A percentile compares a stretch with the other conserved stretches of the same genome.
phyloP scores from a whole-genome alignment of 2,113 vertebrate species.

The Gopherus flavomarginatus region DNA sequence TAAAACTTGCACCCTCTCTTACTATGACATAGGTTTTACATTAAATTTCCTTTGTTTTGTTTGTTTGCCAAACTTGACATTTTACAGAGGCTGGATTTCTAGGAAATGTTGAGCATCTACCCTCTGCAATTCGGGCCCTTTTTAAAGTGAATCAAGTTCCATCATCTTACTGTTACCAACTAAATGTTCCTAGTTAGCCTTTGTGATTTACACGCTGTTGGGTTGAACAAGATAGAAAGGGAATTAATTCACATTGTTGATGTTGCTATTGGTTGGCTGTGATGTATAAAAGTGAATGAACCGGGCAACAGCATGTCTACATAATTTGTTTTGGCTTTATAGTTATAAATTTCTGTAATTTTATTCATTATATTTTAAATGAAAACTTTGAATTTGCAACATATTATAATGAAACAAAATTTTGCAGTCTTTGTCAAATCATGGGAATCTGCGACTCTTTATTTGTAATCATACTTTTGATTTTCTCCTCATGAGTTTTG shows the following conservation, averaged over 20 bases:
- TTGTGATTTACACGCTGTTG: not conserved
- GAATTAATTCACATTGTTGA: not conserved
- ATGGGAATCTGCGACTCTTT: not conserved
- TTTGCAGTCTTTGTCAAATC: not conserved
- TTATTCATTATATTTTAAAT: not conserved
- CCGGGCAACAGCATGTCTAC: not conserved
- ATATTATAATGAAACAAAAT: not conserved
- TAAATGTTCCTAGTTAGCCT: not conserved
- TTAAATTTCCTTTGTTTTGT: not conserved
- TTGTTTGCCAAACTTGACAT: not conserved
- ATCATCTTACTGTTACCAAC: not conserved
- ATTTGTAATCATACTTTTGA: not conserved
- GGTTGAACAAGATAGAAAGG: not conserved
- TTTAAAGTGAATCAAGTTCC: not conserved
- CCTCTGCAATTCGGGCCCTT: not conserved
- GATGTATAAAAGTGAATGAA: not conserved
- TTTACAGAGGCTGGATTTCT: not conserved
- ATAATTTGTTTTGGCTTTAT: not conserved
- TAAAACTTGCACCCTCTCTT: not conserved
- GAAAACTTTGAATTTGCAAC: not conserved
- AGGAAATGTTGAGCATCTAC: not conserved
- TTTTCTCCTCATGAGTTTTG: not conserved
- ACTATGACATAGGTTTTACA: not conserved
- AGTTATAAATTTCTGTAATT: not conserved
- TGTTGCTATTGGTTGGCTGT: not conserved